Base-by-base conservation (phyloP, 2,888 invertebrate species). In the Brachynemurus nebulosus region DNA sequence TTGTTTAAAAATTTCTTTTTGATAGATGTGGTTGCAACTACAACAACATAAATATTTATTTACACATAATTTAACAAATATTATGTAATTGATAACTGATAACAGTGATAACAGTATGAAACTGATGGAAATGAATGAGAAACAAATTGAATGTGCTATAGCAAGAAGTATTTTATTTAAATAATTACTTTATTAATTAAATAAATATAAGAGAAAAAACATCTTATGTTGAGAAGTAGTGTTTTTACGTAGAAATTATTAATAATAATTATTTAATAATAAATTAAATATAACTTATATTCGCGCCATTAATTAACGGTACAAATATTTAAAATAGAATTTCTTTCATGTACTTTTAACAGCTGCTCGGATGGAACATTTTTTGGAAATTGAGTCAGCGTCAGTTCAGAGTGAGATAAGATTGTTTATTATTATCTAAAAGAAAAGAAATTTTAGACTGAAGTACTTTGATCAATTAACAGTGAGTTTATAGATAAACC, bases 351-450 rank as follows among this genome's bases (percentile, higher is more conserved):
- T n/a, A n/a, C n/a, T n/a, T n/a, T n/a, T 19, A 17, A 17, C 19
- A 19, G 36, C 17, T 19, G 19, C 19, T 36, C 36, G n/a, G 36
- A 11, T 19, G 19, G 36, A 17, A 36, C 36, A n/a, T 16, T n/a
- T n/a, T 3, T 30, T 30, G 30, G 30, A 30, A 30, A 30, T 30
- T 30, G 19, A 18, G 36, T 17, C 36, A 36, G 17, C 36, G n/a
- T 36, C 19, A 19, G 11, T 36, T 36, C 17, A 36, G 36, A 36
- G 36, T 36, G 36, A 36, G 19, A 19, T n/a, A 18, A 36, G 36
- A 16, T 18, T 14, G 8, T 17, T 36, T 36, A 30, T 9, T 36
- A 17, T 36, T 14, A 4, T 23, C 20, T 3, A 39, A 21, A 39
- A n/a, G 2, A 20, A 17, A n/a, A 39, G 8, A n/a, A 19, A 20